Evolutionary conservation across 2,797 vertebrate genomes (phyloP).

Genomic region (Oceanodroma leucorhoa): DNA sequence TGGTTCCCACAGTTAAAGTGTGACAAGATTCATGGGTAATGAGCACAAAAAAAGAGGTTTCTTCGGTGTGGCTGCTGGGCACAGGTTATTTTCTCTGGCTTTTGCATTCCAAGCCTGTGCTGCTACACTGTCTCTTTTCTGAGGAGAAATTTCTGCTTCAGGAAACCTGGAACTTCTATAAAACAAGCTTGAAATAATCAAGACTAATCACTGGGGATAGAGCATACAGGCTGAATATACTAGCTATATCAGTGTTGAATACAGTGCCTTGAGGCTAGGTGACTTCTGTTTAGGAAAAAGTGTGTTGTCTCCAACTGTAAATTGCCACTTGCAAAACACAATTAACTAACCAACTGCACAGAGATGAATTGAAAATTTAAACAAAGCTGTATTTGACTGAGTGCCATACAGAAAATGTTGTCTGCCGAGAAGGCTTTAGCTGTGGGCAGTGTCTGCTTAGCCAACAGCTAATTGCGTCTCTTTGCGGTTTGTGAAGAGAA

Average conservation of each 20-base stretch:
- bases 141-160: neutral
- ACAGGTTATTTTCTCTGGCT: neutral
- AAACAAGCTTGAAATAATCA: neutral
- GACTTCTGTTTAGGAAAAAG: conserved; percentile 14
- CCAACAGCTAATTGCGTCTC: neutral
- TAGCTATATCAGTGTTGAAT: neutral
- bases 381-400: neutral
- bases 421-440: neutral
- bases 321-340: neutral
- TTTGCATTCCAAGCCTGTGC: neutral
- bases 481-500: neutral
- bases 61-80: neutral
- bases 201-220: neutral
- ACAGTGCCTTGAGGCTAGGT: neutral
- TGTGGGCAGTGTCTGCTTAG: neutral
- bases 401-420: neutral
- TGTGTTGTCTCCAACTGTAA: neutral
- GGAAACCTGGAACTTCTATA: neutral
- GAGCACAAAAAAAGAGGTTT: neutral
- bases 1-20: neutral
- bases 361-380: neutral
- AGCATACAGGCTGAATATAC: neutral
- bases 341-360: neutral
- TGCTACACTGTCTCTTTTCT: neutral
- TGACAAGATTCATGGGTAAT: neutral